These are phyloP conservation scores for Ceyx margarethae DNA, from an alignment of 2,113 vertebrate species.

Conservation along the genomic window DNA sequence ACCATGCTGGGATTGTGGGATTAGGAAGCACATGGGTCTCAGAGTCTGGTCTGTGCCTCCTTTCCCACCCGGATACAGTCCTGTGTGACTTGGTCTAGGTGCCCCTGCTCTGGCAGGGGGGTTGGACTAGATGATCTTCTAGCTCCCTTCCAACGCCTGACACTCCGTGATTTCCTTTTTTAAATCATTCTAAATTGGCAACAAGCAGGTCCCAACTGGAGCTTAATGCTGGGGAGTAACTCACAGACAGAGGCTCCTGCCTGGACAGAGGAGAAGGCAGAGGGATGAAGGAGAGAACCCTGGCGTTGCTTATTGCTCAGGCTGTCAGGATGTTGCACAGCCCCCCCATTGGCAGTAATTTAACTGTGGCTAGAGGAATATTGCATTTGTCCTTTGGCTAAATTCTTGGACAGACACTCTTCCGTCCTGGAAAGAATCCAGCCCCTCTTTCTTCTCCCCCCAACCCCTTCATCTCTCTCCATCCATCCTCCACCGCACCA, in stretches of 20 bases:
- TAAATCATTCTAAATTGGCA: not conserved
- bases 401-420: conserved; percentile 35
- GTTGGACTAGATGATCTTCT: too few relatives aligned
- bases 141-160: too few relatives aligned
- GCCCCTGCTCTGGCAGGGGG: too few relatives aligned
- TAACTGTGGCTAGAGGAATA: not conserved
- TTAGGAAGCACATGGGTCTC: not conserved
- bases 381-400: not conserved
- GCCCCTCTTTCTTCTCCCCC: not conserved
- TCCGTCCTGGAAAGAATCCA: conserved; percentile 6
- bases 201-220: not conserved
- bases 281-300: not conserved
- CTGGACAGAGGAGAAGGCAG: not conserved
- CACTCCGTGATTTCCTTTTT: not conserved
- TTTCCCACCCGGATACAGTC: not conserved
- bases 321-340: not conserved
- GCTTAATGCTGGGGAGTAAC: not conserved
- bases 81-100: too few relatives aligned
- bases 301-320: not conserved
- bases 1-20: not conserved
- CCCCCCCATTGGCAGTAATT: not conserved
- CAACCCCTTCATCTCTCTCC: not conserved
- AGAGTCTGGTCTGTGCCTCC: not conserved
- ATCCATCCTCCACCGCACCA: not conserved
- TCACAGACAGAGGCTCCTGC: conserved; percentile 8